These are phyloP conservation scores for Thripadectes ignobilis DNA, from an alignment of 2,797 vertebrate genomes.

Conservation along the genomic window DNA sequence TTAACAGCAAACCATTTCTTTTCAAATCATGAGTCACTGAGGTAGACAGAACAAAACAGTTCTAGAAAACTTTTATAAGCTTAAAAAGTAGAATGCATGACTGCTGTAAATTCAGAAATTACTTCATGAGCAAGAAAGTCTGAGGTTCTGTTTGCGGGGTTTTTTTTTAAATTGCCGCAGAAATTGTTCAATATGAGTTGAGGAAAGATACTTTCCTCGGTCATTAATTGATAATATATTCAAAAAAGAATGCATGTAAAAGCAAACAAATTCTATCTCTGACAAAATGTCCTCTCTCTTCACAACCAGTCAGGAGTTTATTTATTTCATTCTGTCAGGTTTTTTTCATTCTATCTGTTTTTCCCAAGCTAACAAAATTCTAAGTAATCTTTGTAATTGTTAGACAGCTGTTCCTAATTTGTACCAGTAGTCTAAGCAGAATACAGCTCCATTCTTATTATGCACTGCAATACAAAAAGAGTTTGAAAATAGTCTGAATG, in stretches of 20 bases:
- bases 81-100: conserved; percentile 22
- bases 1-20: not conserved
- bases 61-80: conserved; percentile 7
- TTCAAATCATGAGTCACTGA: not conserved
- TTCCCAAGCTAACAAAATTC: not conserved
- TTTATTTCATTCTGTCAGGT: not conserved
- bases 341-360: not conserved
- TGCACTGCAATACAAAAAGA: conserved; percentile 19
- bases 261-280: not conserved
- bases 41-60: conserved; percentile 1
- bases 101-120: conserved; percentile 4
- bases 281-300: not conserved
- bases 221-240: not conserved
- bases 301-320: not conserved
- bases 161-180: not conserved
- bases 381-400: not conserved
- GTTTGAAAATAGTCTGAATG: conserved; percentile 16
- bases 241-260: not conserved
- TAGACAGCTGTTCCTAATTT: not conserved
- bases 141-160: not conserved
- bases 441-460: conserved; percentile 44
- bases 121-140: conserved; percentile 6
- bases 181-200: not conserved
- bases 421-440: conserved; percentile 10
- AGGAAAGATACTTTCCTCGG: not conserved